These are phyloP conservation scores for Zaprionus camerounensis DNA, from an alignment of 1,140 invertebrate species.

Conservation along the genomic window DNA sequence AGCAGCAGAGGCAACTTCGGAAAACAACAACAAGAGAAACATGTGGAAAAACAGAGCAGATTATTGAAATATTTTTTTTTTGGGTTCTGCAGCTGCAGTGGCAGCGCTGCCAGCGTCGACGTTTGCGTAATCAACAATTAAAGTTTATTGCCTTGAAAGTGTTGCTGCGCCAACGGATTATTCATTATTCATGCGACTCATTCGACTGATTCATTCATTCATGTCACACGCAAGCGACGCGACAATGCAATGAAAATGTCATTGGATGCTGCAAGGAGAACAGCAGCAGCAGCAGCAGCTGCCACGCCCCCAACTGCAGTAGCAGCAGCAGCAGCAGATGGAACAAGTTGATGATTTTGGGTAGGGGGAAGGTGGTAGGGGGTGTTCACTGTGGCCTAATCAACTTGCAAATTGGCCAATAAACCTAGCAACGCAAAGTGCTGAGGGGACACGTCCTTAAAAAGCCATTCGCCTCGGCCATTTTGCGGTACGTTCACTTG, in stretches of 20 bases:
- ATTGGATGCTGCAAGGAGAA: conserved; percentile 19
- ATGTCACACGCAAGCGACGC: conserved; percentile 21
- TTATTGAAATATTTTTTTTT: conserved; percentile 67
- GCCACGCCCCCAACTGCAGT: background rate
- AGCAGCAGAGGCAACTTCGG: background rate
- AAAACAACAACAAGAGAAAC: conserved; percentile 1
- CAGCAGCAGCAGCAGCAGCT: conserved; percentile 2
- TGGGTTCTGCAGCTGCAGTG: conserved; percentile 27
- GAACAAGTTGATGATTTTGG: conserved; percentile 8
- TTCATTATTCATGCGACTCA: conserved; percentile 23
- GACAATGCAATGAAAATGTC: conserved; percentile 18
- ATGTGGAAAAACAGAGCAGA: conserved; percentile 19
- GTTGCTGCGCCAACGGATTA: conserved; percentile 26
- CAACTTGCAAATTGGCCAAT: conserved; percentile 75
- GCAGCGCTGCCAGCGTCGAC: background rate
- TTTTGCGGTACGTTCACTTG: conserved; percentile 44
- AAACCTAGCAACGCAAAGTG: conserved; percentile 52
- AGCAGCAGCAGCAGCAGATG: conserved; percentile 31
- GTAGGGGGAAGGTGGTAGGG: background rate
- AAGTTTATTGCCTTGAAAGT: conserved; percentile 70
- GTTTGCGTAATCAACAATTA: conserved; percentile 72
- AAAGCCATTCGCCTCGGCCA: conserved; percentile 55
- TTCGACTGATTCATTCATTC: conserved; percentile 16
- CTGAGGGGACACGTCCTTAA: conserved; percentile 17
- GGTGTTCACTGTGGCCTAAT: conserved; percentile 52